Percentiles rank a stretch among this genome's conserved stretches.
Evolutionary conservation across 2,113 vertebrate genomes (phyloP).

Genomic region (Peromyscus leucopus): DNA sequence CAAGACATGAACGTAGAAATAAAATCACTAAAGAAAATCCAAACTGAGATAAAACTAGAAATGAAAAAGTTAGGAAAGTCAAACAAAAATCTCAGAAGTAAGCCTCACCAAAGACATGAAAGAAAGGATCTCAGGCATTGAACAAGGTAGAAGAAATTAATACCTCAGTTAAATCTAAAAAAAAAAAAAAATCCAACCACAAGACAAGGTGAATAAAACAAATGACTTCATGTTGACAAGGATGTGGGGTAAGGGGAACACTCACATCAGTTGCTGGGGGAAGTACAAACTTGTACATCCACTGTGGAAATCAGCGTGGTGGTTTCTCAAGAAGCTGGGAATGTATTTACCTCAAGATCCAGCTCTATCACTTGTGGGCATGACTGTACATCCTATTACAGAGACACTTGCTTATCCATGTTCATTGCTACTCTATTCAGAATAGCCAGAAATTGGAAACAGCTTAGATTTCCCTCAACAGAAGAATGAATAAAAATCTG

Average conservation of each 20-base stretch:
- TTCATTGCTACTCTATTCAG: not conserved
- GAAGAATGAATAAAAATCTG: not conserved
- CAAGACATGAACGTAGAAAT: not conserved
- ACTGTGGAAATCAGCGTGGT: not conserved
- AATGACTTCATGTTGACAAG: not conserved
- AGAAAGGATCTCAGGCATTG: not conserved
- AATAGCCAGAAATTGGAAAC: not conserved
- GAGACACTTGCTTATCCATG: not conserved
- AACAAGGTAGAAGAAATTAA: not conserved
- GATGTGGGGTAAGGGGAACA: not conserved
- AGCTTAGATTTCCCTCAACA: not conserved
- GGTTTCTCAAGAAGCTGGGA: not conserved
- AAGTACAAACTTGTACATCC: too few species aligned
- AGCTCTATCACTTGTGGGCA: not conserved
- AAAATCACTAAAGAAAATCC: not conserved
- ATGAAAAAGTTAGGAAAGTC: not conserved
- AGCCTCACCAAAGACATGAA: not conserved
- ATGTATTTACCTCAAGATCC: not conserved
- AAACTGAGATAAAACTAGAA: not conserved
- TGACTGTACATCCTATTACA: not conserved
- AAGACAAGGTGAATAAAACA: not conserved
- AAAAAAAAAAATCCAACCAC: not conserved
- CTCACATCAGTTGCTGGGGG: not conserved
- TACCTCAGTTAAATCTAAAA: not conserved
- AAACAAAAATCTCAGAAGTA: not conserved